Base-by-base conservation (phyloP, 1,140 invertebrate species). In the Adelges cooleyi region DNA sequence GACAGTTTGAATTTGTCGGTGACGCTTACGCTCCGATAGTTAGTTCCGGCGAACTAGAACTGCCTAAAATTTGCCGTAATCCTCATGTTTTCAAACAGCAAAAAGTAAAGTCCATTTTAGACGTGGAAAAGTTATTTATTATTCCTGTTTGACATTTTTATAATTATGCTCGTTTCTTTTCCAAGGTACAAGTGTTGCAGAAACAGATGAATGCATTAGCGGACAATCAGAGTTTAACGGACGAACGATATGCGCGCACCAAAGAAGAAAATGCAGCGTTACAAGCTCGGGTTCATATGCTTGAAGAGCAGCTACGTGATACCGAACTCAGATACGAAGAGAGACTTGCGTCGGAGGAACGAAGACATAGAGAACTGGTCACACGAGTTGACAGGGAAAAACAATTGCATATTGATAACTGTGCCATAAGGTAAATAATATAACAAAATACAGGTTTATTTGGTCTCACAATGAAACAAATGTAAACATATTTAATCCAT, bases 271-370 rank as follows among this genome's bases (percentile, higher is more conserved):
- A 94, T 81, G 88, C 88, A 0, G 87, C 88, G 42, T 78, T 95
- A 15, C 88, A 90, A 71, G 87, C 89, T 2, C 82, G 77, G 71
- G 85, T 95, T 69, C 84, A 91, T 71, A 90, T 91, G 82, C 79
- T 95, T 65, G 93, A 96, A 73, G 93, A 95, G 75, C 89, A 93
- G 71, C 80, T 92, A 15, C 80, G 91, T 71, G 92, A 96, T 76
- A 83, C 89, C 42, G 92, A 97, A 75, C 77, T 88, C 59, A 81
- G 90, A 69, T 84, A 86, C 65, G 89, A 94, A 69, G 90, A 95
- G 71, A 82, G 86, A 68, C 77, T 94, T 54, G 81, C 84, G 68
- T 87, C 91, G 56, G 92, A 95, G 72, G 87, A 93, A 73, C 81
- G 84, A 70, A 81, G 91, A 68, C 84, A 87, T 70, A 83, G 87